Base-by-base conservation (phyloP, 2,113 vertebrate species). In the Alosa alosa region DNA sequence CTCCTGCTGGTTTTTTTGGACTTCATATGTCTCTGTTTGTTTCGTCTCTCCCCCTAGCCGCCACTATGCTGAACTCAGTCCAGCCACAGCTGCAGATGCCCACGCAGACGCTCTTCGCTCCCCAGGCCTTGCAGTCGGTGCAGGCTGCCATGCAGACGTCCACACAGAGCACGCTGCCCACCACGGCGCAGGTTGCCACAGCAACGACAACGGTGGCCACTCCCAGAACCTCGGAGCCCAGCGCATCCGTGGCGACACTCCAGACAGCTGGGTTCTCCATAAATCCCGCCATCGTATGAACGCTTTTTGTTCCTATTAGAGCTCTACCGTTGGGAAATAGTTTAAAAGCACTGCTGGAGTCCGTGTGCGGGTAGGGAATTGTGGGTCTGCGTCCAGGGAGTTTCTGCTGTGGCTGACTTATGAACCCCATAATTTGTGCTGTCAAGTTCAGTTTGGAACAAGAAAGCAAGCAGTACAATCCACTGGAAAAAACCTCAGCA, bases 251-350 rank as follows among this genome's bases (percentile, higher is more conserved):
- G 87, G 94, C 95, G 17, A 94, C 96, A 0, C 93, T 98, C 44
- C 97, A 98, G 90, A 96, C 96, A 0, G 95, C 97, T 1, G 96
- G 97, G 89, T 96, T 99, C 89, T 95, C 97, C 41, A 95, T 99
- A 93, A 98, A 97, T 89, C 96, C 97, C 0, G 97, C 96, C 89
- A 96, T 99, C 84, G 98, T 99, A 96, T 96, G 96, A 91, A 83
- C 84, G 89, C 72, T 36, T 18, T 64, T n/a, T 64, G 60, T n/a
- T 64, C 22, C 20, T n/a, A 5, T 75, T 75, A 39, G 13, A 75
- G 13, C 68, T 75, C 25, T 75, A 6, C 18, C 57, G n/a, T 31
- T 64, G 57, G 68, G 25, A 10, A 36, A 13, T 78, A 13, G 11
- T 78, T 39, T 78, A 17, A 36, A 78, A 39, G 36, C 31, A 1